phyloP scores from a whole-genome alignment of 2,888 invertebrate genomes.

The Stenichneumon culpator region DNA sequence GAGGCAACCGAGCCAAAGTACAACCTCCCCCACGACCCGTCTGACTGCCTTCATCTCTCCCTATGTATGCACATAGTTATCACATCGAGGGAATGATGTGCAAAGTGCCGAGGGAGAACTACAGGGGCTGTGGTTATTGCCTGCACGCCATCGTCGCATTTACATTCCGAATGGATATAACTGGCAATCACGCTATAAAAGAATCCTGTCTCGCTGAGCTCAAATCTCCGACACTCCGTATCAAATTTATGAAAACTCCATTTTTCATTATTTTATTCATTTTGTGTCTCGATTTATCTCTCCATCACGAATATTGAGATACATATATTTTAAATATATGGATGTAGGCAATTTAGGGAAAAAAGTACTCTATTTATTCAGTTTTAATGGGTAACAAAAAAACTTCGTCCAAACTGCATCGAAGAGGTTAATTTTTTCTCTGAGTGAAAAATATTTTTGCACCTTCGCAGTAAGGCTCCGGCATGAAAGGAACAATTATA shows the following conservation, averaged over 20 bases:
- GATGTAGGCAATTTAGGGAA: too few relatives aligned
- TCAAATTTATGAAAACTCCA: neutral
- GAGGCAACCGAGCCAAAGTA: slow-evolving; percentile 46
- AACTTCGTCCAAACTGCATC: too few relatives aligned
- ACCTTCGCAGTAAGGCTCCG: too few relatives aligned
- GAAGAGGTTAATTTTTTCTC: too few relatives aligned
- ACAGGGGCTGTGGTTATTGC: slow-evolving; percentile 36
- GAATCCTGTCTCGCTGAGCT: slow-evolving; percentile 33
- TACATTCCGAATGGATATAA: slow-evolving; percentile 32
- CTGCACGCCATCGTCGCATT: slow-evolving; percentile 60
- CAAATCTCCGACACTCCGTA: neutral
- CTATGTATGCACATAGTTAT: slow-evolving; percentile 32
- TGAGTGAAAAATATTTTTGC: too few relatives aligned
- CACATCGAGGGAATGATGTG: slow-evolving; percentile 11
- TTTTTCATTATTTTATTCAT: neutral
- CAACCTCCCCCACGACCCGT: neutral
- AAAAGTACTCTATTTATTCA: too few relatives aligned
- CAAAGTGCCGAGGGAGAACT: slow-evolving; percentile 40
- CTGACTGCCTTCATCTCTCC: neutral
- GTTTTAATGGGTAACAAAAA: too few relatives aligned
- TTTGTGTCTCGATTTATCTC: neutral
- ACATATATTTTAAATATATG: too few relatives aligned
- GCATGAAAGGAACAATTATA: too few relatives aligned
- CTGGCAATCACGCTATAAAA: slow-evolving; percentile 34
- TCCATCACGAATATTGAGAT: neutral